These are phyloP conservation scores for Eupithecia insigniata DNA, from an alignment of 2,888 invertebrate species.

Conservation along the genomic window DNA sequence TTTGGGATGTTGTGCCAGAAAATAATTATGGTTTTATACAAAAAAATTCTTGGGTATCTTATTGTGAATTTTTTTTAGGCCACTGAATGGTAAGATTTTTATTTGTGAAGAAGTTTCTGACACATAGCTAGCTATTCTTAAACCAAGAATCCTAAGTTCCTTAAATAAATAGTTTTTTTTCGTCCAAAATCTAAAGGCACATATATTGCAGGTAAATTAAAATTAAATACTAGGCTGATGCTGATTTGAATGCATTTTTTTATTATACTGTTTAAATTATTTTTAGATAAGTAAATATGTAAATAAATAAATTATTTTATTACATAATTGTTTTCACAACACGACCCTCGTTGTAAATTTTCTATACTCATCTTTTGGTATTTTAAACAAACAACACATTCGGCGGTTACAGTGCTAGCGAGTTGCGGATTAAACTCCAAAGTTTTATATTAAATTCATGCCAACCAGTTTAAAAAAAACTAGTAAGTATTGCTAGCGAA, in stretches of 20 bases:
- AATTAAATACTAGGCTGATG: neutral
- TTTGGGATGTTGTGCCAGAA: neutral
- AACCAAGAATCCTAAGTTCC: neutral
- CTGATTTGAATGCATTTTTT: neutral
- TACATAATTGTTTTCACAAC: conserved; percentile 19
- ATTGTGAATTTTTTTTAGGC: neutral
- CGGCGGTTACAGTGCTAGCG: conserved; percentile 27
- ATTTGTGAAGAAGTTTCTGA: neutral
- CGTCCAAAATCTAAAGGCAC: neutral
- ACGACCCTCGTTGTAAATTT: conserved; percentile 11
- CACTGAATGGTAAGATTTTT: neutral
- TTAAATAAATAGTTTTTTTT: neutral
- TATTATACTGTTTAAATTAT: neutral
- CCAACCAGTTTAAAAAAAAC: no score
- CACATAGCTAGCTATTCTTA: neutral
- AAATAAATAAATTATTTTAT: neutral
- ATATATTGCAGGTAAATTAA: neutral
- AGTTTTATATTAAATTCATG: neutral
- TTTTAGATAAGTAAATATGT: neutral
- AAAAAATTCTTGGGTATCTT: neutral
- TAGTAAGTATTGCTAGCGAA: no score
- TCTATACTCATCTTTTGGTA: conserved; percentile 17
- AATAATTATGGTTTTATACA: neutral
- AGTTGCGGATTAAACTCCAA: conserved; percentile 27
- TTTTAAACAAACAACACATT: conserved; percentile 39